These are phyloP conservation scores for Dryobates pubescens DNA, from an alignment of 2,797 vertebrate species.

Conservation along the genomic window DNA sequence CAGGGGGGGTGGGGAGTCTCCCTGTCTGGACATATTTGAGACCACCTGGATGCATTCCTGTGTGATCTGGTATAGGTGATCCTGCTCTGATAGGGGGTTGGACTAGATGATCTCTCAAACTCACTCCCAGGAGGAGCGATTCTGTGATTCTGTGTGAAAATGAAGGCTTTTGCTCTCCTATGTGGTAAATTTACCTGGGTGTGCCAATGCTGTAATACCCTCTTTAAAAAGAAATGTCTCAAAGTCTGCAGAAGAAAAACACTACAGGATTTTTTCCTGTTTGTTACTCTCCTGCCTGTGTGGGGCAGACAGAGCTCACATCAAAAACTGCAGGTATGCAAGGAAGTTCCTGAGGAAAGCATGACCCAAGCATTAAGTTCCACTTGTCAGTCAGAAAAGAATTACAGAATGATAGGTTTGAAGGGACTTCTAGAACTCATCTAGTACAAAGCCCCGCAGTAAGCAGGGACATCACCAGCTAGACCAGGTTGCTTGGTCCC, in stretches of 20 bases:
- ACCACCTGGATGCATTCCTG: no score
- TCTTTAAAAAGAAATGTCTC: background rate
- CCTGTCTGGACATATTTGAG: no score
- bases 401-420: background rate
- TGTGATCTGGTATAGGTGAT: no score
- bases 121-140: no score
- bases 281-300: background rate
- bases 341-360: background rate
- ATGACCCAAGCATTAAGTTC: background rate
- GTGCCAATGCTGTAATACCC: background rate
- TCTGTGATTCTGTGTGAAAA: background rate
- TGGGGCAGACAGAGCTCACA: background rate
- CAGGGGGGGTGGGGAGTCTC: no score
- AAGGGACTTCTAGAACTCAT: no score
- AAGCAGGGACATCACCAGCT: no score
- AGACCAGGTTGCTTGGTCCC: no score
- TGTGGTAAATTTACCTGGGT: background rate
- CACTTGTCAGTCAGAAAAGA: background rate
- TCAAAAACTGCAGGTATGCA: background rate
- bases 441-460: no score
- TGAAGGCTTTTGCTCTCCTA: background rate
- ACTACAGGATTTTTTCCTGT: background rate
- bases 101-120: no score
- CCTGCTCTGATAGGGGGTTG: no score
- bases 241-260: background rate